phyloP scores from a whole-genome alignment of 2,113 vertebrate genomes.

The Tursiops truncatus region DNA sequence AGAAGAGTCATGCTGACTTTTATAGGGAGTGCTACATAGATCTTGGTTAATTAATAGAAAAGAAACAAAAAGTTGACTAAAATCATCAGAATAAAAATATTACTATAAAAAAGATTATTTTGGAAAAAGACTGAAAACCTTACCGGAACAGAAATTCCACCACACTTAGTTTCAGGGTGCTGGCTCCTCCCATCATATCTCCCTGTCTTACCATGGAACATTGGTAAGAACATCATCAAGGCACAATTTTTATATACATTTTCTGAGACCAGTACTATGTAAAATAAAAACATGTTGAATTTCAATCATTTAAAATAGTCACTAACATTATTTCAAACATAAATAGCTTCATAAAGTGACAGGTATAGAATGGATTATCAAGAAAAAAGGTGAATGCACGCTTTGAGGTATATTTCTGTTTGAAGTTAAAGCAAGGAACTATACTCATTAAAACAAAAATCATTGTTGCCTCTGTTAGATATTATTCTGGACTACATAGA shows the following conservation, averaged over 20 bases:
- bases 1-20: neutral
- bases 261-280: neutral
- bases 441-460: neutral
- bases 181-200: neutral
- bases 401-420: neutral
- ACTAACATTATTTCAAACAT: constrained; percentile 4
- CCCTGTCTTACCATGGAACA: neutral
- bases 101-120: neutral
- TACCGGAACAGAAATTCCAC: neutral
- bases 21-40: neutral
- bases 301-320: neutral
- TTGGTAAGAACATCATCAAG: neutral
- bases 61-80: neutral
- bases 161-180: neutral
- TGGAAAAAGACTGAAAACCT: neutral
- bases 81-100: neutral
- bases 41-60: neutral
- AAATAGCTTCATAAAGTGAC: neutral
- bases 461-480: neutral
- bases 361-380: neutral
- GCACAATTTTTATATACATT: neutral
- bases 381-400: neutral
- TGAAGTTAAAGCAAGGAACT: neutral
- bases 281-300: neutral
- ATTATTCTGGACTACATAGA: neutral